Conservation (phyloP, 2,888 invertebrate genomes). For the Parochlus steinenii region DNA sequence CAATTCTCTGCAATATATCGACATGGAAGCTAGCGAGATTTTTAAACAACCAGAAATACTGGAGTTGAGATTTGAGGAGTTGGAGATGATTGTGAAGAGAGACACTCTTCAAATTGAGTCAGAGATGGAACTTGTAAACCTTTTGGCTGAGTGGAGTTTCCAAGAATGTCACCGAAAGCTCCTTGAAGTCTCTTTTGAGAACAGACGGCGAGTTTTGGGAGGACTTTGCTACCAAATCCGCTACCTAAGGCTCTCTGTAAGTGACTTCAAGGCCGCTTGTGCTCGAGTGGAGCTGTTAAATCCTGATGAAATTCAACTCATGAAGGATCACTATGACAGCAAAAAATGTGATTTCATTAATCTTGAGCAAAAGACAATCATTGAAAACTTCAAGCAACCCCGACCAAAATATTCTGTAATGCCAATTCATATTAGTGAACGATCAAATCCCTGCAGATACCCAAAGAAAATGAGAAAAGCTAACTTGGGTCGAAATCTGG, state of each 20-base stretch:
- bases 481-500: conserved; percentile 9
- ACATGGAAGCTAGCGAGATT: conserved; percentile 29
- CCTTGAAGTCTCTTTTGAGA: conserved; percentile 25
- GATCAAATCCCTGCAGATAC: conserved; percentile 29
- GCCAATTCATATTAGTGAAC: conserved; percentile 30
- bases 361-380: conserved; percentile 24
- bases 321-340: conserved; percentile 25
- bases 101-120: conserved; percentile 27
- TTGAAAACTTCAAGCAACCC: conserved; percentile 26
- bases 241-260: conserved; percentile 21
- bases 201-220: conserved; percentile 27
- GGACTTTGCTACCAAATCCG: conserved; percentile 27
- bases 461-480: conserved; percentile 27
- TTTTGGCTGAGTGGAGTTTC: conserved; percentile 28
- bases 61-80: conserved; percentile 27
- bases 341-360: conserved; percentile 27
- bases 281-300: conserved; percentile 27
- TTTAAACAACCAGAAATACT: conserved; percentile 24
- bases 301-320: conserved; percentile 23
- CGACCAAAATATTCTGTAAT: conserved; percentile 28
- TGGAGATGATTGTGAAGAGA: conserved; percentile 28
- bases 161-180: conserved; percentile 27
- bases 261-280: conserved; percentile 26
- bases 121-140: conserved; percentile 26
- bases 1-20: conserved; percentile 28